These are phyloP conservation scores for Sphaerophoria rueppellii DNA, from an alignment of 2,888 invertebrate species.

Conservation along the genomic window DNA sequence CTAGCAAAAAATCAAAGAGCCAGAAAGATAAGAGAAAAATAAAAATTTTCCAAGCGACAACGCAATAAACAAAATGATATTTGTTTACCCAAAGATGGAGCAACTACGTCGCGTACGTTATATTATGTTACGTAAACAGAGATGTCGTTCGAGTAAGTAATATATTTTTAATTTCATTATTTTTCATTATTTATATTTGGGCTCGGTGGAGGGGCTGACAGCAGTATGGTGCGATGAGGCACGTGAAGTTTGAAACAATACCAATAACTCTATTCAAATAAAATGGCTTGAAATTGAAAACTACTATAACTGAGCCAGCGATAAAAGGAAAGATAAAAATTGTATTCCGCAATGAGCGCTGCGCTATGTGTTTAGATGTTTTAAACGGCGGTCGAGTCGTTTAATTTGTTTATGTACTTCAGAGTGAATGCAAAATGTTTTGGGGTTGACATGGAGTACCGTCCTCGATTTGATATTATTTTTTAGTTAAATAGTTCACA, in stretches of 20 bases:
- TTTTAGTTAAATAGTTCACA: neutral
- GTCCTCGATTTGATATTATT: neutral
- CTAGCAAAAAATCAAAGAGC: slow-evolving; percentile 36
- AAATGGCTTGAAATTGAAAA: slow-evolving; percentile 43
- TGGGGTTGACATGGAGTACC: neutral
- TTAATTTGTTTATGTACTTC: slow-evolving; percentile 5
- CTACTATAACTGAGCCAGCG: slow-evolving; percentile 1
- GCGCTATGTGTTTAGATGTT: slow-evolving; percentile 48
- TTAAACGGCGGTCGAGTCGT: slow-evolving; percentile 49
- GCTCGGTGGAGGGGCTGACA: too few relatives aligned
- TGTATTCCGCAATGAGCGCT: slow-evolving; percentile 44
- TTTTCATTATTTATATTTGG: slow-evolving; percentile 39
- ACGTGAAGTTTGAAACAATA: slow-evolving; percentile 68
- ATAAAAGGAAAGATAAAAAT: slow-evolving; percentile 1
- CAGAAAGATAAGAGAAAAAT: slow-evolving; percentile 5
- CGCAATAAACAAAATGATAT: slow-evolving; percentile 60
- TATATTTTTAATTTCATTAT: slow-evolving; percentile 57
- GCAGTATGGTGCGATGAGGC: slow-evolving; percentile 28
- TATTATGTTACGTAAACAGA: slow-evolving; percentile 56
- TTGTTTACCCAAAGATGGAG: slow-evolving; percentile 55
- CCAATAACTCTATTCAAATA: neutral
- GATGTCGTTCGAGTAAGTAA: slow-evolving; percentile 56
- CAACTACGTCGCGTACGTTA: slow-evolving; percentile 68
- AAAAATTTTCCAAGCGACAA: slow-evolving; percentile 5
- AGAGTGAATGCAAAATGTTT: neutral